Conservation (phyloP, 2,888 invertebrate species). For the Oscheius sp. region DNA sequence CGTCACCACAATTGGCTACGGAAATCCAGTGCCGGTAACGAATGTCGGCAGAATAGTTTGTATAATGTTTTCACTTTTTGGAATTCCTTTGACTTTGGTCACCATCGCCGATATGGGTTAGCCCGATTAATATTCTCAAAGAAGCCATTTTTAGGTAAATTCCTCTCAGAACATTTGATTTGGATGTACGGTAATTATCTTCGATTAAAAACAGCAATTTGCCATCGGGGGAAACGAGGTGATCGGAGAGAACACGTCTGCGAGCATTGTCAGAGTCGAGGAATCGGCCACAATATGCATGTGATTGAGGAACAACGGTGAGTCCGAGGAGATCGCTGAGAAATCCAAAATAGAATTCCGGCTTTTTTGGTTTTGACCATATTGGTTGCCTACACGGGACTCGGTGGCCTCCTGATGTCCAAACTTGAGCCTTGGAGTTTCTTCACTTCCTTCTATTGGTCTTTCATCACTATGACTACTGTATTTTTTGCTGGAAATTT, state of each 20-base stretch:
- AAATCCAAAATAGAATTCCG: slow-evolving; percentile 61
- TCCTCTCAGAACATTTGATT: slow-evolving; percentile 68
- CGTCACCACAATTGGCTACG: slow-evolving; percentile 69
- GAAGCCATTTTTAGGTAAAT: slow-evolving; percentile 57
- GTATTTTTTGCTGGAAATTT: slow-evolving; percentile 34
- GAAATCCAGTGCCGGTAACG: slow-evolving; percentile 70
- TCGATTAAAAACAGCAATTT: slow-evolving; percentile 54
- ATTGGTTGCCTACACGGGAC: slow-evolving; percentile 68
- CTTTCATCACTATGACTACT: slow-evolving; percentile 71
- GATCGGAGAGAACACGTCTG: slow-evolving; percentile 65
- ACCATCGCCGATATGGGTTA: slow-evolving; percentile 69
- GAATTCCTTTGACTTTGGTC: slow-evolving; percentile 70
- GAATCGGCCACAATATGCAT: slow-evolving; percentile 62
- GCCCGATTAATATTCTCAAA: background rate
- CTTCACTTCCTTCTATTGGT: slow-evolving; percentile 70
- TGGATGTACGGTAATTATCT: slow-evolving; percentile 69
- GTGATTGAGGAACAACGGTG: slow-evolving; percentile 65
- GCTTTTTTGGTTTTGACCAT: slow-evolving; percentile 69
- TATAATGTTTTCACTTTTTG: slow-evolving; percentile 69
- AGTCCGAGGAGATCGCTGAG: background rate
- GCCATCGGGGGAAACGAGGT: slow-evolving; percentile 29
- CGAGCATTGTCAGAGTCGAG: slow-evolving; percentile 64
- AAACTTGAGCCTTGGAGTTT: slow-evolving; percentile 69
- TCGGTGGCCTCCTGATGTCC: slow-evolving; percentile 69
- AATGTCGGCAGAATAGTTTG: slow-evolving; percentile 65